phyloP scores from a whole-genome alignment of 1,140 invertebrate species.

The Coptotermes formosanus region DNA sequence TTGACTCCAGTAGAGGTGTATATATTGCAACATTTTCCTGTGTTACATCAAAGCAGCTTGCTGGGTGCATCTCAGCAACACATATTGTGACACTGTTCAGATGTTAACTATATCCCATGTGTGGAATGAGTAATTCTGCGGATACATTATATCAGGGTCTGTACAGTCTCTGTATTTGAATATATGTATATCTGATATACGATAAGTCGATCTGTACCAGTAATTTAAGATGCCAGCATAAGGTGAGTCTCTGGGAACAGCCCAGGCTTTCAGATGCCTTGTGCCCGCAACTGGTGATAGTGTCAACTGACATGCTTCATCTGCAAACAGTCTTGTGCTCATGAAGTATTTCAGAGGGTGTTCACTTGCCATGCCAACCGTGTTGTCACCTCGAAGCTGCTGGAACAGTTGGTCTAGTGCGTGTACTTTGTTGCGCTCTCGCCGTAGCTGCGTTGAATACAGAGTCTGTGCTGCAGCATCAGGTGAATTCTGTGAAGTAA shows the following conservation, averaged over 20 bases:
- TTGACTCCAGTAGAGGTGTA: too few relatives aligned
- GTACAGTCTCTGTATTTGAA: too few relatives aligned
- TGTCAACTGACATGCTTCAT: constrained; percentile 13
- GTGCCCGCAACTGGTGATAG: constrained; percentile 18
- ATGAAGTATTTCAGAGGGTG: constrained; percentile 20
- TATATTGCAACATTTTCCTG: too few relatives aligned
- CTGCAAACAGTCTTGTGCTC: constrained; percentile 11
- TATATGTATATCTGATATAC: too few relatives aligned
- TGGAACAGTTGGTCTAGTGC: background rate
- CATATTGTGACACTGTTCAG: too few relatives aligned
- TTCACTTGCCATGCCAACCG: constrained; percentile 17
- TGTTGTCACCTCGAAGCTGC: background rate
- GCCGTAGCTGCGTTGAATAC: background rate
- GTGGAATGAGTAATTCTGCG: too few relatives aligned
- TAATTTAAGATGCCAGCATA: constrained; percentile 26
- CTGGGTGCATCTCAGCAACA: too few relatives aligned
- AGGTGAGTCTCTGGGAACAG: constrained; percentile 1
- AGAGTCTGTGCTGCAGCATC: background rate
- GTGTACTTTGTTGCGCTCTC: constrained; percentile 16
- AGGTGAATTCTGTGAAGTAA: background rate
- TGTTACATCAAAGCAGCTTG: too few relatives aligned
- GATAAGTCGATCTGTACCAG: background rate
- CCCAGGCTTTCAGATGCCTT: constrained; percentile 15
- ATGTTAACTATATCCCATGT: too few relatives aligned
- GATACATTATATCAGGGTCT: too few relatives aligned